A percentile compares a stretch with the other conserved stretches of the same genome.
phyloP scores from a whole-genome alignment of 2,888 invertebrate species.

The Beris morrisii region DNA sequence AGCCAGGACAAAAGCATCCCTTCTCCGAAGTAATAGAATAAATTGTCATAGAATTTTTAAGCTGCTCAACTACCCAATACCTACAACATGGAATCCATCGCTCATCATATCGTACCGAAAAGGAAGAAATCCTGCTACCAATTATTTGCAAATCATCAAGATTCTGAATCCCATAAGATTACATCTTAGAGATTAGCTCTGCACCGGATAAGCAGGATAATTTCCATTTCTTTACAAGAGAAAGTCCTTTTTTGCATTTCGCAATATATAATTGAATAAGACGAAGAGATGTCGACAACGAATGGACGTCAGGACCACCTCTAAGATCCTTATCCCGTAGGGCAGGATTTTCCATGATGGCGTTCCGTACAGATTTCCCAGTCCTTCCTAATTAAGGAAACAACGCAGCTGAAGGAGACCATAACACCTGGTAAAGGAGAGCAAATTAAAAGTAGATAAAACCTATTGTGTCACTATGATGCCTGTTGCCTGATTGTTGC shows the following conservation, averaged over 20 bases:
- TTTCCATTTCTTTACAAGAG: constrained; percentile 18
- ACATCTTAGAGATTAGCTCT: constrained; percentile 6
- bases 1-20: too few relatives aligned
- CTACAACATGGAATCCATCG: too few relatives aligned
- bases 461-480: constrained; percentile 14
- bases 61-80: too few relatives aligned
- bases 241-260: constrained; percentile 17
- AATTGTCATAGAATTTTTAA: too few relatives aligned
- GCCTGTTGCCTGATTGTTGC: constrained; percentile 13
- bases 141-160: constrained; percentile 16
- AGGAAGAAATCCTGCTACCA: too few relatives aligned
- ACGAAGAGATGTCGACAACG: not conserved
- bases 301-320: constrained; percentile 17
- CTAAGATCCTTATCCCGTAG: constrained; percentile 24
- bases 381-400: constrained; percentile 28
- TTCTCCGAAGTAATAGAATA: too few relatives aligned
- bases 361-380: constrained; percentile 9
- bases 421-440: constrained; percentile 27
- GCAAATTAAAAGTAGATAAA: constrained; percentile 17
- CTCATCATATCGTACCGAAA: too few relatives aligned
- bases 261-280: constrained; percentile 23
- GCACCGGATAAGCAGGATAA: constrained; percentile 28
- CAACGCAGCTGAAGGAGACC: constrained; percentile 19
- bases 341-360: constrained; percentile 13
- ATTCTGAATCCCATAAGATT: constrained; percentile 4